Conservation (phyloP, 2,888 invertebrate genomes). For the Panorpa germanica region DNA sequence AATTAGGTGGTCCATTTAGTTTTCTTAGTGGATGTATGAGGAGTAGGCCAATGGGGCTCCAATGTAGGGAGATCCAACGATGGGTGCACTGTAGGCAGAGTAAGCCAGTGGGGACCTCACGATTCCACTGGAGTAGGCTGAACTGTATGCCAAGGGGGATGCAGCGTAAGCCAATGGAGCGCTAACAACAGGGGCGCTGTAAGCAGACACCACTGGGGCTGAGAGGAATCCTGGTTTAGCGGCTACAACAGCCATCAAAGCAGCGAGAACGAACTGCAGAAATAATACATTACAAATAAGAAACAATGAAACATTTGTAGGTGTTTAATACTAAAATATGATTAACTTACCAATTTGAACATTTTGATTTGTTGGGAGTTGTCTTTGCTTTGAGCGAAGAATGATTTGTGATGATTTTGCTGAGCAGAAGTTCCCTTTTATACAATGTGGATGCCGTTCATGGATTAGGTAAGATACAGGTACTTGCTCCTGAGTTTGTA, state of each 20-base stretch:
- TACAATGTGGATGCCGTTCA: no score
- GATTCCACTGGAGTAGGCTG: conserved; percentile 21
- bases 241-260: conserved; percentile 28
- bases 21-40: conserved; percentile 16
- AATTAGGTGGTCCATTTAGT: no score
- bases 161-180: conserved; percentile 20
- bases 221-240: conserved; percentile 24
- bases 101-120: conserved; percentile 20
- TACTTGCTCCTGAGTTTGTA: no score
- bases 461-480: no score
- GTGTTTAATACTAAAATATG: conserved; percentile 9
- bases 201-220: conserved; percentile 7
- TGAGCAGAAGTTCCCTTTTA: no score
- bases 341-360: conserved; percentile 27
- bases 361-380: conserved; percentile 18
- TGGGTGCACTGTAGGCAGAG: conserved; percentile 24
- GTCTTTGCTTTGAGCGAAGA: no score
- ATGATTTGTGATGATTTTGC: no score
- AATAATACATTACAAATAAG: conserved; percentile 10
- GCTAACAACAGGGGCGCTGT: not conserved
- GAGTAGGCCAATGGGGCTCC: conserved; percentile 17
- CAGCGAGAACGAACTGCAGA: conserved; percentile 24
- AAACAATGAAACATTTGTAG: conserved; percentile 5
- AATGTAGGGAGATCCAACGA: conserved; percentile 20
- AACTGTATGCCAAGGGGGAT: conserved; percentile 13